A percentile compares a stretch with the other conserved stretches of the same genome.
phyloP scores from a whole-genome alignment of 1,140 invertebrate genomes.

The Phymorhynchus buccinoides region DNA sequence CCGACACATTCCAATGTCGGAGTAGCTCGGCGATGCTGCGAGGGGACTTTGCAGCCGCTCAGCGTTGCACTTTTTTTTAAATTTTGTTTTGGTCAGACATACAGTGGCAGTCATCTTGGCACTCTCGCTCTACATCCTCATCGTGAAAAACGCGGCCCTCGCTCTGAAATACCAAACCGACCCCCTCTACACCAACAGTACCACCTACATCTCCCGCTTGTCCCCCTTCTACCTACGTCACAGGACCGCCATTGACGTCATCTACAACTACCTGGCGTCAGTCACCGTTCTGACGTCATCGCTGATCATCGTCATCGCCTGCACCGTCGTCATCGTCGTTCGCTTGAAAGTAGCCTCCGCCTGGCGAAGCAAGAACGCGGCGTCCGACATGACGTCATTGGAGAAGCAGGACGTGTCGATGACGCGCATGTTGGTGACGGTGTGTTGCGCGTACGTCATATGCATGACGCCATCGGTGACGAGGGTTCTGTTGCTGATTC shows the following conservation, averaged over 20 bases:
- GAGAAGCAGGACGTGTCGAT: neutral
- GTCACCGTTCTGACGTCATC: neutral
- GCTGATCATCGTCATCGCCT: constrained; percentile 14
- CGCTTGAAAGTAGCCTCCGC: neutral
- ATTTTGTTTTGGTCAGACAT: no score
- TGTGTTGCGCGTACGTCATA: constrained; percentile 1
- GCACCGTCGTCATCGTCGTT: constrained; percentile 4
- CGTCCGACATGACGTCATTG: neutral
- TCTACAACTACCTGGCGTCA: neutral
- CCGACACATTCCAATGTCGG: no score
- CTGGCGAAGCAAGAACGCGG: neutral
- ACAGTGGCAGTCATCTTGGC: no score
- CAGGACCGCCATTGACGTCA: neutral
- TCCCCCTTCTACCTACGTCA: constrained; percentile 4
- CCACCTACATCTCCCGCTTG: constrained; percentile 10
- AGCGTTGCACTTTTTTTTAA: no score
- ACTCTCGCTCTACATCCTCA: no score
- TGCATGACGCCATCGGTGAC: neutral
- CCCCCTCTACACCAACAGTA: neutral
- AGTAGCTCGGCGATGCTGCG: no score
- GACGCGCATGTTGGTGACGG: constrained; percentile 17
- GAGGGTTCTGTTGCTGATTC: neutral
- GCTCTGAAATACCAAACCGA: neutral
- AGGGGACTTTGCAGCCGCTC: no score
- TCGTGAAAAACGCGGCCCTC: neutral